A percentile compares a stretch with the other conserved stretches of the same genome.
These are phyloP conservation scores for Lithophane leautieri DNA, from an alignment of 2,888 invertebrate genomes.

Conservation along the genomic window DNA sequence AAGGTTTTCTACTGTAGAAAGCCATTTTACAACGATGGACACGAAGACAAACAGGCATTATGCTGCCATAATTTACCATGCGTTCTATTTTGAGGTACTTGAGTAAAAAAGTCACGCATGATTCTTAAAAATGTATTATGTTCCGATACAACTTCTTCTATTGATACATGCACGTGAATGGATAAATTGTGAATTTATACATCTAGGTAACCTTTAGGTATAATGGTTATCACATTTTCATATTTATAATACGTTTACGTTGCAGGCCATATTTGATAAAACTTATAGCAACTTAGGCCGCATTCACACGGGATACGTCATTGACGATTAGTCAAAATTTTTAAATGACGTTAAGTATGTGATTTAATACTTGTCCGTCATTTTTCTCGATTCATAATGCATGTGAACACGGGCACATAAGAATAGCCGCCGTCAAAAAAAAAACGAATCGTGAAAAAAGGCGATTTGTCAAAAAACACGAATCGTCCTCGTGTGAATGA, in stretches of 20 bases:
- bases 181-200: constrained; percentile 22
- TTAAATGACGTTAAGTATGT: too few species aligned
- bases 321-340: too few species aligned
- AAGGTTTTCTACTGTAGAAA: background rate
- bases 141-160: constrained; percentile 20
- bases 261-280: background rate
- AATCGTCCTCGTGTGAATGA: too few species aligned
- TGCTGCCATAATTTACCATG: background rate
- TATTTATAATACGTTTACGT: constrained; percentile 25
- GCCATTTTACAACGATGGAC: background rate
- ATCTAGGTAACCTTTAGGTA: constrained; percentile 6
- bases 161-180: constrained; percentile 23
- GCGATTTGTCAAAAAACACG: too few species aligned
- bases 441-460: too few species aligned
- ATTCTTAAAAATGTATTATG: constrained; percentile 42
- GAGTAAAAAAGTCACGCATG: constrained; percentile 9
- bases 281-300: constrained; percentile 13
- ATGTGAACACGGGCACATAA: too few species aligned
- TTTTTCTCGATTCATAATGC: too few species aligned
- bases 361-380: too few species aligned
- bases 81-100: background rate
- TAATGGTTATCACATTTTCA: constrained; percentile 22
- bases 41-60: background rate
- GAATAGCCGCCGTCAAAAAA: too few species aligned
- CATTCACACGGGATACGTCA: too few species aligned